Evolutionary conservation across 1,140 invertebrate genomes (phyloP).

Genomic region (Ips typographus): DNA sequence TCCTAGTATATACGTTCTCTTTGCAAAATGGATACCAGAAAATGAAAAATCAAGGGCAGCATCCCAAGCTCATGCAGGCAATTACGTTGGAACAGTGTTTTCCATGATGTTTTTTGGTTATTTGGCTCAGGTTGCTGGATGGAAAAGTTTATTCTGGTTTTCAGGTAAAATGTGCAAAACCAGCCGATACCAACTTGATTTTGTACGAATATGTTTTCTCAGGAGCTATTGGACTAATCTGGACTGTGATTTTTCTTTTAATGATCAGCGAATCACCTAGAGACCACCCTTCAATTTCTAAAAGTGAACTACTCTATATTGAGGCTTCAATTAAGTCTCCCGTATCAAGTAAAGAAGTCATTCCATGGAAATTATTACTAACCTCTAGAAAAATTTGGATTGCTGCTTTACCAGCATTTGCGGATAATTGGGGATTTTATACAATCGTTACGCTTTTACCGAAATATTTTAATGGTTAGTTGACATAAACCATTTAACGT

Average conservation of each 20-base stretch:
- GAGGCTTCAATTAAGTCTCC: background rate
- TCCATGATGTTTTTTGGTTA: conserved; percentile 3
- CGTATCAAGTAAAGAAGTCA: background rate
- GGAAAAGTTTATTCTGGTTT: conserved; percentile 11
- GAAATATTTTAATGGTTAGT: background rate
- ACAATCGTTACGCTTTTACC: background rate
- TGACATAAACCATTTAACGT: background rate
- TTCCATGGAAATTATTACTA: background rate
- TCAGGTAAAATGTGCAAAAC: background rate
- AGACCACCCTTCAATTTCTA: background rate
- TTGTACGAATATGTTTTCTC: background rate
- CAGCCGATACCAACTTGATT: background rate
- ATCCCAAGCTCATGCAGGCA: background rate
- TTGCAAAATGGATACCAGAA: background rate
- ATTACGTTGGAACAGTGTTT: conserved; percentile 2
- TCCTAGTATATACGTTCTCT: conserved; percentile 1
- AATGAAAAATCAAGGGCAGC: background rate
- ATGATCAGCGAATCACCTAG: background rate
- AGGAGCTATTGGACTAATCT: background rate
- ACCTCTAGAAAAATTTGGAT: background rate
- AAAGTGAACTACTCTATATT: background rate
- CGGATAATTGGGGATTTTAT: background rate
- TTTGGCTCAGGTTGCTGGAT: background rate
- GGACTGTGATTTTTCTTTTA: background rate
- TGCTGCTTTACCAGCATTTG: background rate